A percentile compares a stretch with the other conserved stretches of the same genome.
These are phyloP conservation scores for Willowsia nigromaculata DNA, from an alignment of 2,888 invertebrate genomes.

Conservation along the genomic window DNA sequence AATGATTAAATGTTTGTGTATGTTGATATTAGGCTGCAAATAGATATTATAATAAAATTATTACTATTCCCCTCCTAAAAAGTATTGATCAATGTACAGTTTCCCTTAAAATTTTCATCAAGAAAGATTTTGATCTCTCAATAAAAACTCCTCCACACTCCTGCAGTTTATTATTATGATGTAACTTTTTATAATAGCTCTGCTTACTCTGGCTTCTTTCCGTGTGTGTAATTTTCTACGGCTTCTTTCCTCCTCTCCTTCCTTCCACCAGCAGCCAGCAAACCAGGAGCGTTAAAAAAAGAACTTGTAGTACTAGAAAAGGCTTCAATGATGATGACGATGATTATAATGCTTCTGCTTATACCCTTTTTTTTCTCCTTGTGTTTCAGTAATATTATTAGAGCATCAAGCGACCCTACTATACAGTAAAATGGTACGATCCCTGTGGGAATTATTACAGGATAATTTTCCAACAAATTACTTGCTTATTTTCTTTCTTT, in stretches of 20 bases:
- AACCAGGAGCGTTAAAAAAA: not conserved
- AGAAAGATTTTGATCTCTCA: slow-evolving; percentile 21
- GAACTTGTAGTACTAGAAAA: not conserved
- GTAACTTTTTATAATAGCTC: slow-evolving; percentile 20
- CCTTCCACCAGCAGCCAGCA: slow-evolving; percentile 21
- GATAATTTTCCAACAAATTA: slow-evolving; percentile 59
- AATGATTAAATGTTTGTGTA: slow-evolving; percentile 5
- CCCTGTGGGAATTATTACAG: slow-evolving; percentile 55
- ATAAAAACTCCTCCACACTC: not conserved
- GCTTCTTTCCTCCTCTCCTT: slow-evolving; percentile 30
- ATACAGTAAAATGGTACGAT: slow-evolving; percentile 36
- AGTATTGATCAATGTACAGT: not conserved
- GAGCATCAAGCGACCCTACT: slow-evolving; percentile 15
- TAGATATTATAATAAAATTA: not conserved
- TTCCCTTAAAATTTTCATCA: slow-evolving; percentile 27
- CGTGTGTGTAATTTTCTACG: slow-evolving; percentile 15
- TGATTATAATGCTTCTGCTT: not conserved
- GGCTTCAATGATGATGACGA: slow-evolving; percentile 21
- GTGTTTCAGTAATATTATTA: not conserved
- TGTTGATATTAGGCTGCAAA: not conserved
- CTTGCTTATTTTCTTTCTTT: slow-evolving; percentile 37
- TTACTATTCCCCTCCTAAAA: not conserved
- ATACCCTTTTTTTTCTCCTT: not conserved
- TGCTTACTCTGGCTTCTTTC: slow-evolving; percentile 39
- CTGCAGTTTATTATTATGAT: slow-evolving; percentile 27